Evolutionary conservation across 2,888 invertebrate species (phyloP).

Genomic region (Tanytarsus gracilentus): DNA sequence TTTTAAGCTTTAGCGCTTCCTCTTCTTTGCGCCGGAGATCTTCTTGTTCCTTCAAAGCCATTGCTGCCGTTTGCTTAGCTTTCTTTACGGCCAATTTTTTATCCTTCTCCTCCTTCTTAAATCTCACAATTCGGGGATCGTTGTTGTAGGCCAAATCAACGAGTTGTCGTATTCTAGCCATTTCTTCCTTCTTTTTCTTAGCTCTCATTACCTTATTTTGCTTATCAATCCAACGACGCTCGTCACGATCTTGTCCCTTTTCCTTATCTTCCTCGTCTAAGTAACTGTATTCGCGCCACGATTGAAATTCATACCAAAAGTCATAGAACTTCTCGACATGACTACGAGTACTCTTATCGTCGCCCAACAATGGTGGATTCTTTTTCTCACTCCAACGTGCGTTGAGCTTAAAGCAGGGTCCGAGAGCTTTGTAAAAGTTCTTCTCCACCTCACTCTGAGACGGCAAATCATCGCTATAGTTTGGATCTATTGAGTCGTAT

Average conservation of each 20-base stretch:
- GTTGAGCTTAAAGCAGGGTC: constrained; percentile 64
- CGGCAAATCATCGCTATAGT: constrained; percentile 84
- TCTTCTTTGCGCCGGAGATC: constrained; percentile 66
- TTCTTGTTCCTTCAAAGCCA: constrained; percentile 75
- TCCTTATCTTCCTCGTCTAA: constrained; percentile 98
- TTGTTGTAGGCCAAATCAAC: constrained; percentile 90
- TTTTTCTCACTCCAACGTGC: constrained; percentile 85
- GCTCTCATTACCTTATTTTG: constrained; percentile 89
- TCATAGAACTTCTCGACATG: constrained; percentile 91
- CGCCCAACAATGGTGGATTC: constrained; percentile 72
- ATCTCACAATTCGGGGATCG: constrained; percentile 86
- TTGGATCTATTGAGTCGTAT: constrained; percentile 94
- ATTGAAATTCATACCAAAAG: constrained; percentile 98
- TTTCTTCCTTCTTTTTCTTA: constrained; percentile 94
- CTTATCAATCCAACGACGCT: constrained; percentile 96
- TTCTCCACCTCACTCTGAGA: constrained; percentile 63
- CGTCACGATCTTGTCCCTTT: constrained; percentile 92
- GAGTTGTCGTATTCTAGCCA: constrained; percentile 76
- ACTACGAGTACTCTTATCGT: constrained; percentile 64
- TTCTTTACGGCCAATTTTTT: constrained; percentile 79
- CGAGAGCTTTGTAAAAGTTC: constrained; percentile 64
- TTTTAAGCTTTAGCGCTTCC: constrained; percentile 63
- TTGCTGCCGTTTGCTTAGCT: constrained; percentile 75
- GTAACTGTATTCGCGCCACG: constrained; percentile 98
- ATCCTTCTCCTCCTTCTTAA: constrained; percentile 90